phyloP scores from a whole-genome alignment of 2,888 invertebrate species.

The Drosophila maculinotata region DNA sequence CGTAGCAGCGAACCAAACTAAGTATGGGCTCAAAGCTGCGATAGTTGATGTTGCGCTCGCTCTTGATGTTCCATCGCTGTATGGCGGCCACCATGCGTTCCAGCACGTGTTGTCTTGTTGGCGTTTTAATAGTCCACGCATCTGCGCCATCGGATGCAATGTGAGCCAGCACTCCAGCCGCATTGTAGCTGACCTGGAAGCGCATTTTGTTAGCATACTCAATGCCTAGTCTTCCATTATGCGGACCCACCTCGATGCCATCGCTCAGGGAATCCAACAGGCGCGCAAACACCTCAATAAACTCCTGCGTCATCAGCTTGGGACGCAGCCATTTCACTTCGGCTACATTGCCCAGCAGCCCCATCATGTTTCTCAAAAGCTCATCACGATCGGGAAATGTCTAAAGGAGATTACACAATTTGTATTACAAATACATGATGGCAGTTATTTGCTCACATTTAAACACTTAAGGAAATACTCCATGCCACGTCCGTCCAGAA shows the following conservation, averaged over 20 bases:
- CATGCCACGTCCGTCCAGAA: slow-evolving; percentile 95
- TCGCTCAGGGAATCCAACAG: slow-evolving; percentile 94
- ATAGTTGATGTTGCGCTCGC: slow-evolving; percentile 98
- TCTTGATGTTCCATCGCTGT: slow-evolving; percentile 93
- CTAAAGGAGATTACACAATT: slow-evolving; percentile 85
- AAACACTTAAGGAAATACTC: slow-evolving; percentile 95
- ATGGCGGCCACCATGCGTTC: slow-evolving; percentile 92
- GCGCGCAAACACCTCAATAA: slow-evolving; percentile 94
- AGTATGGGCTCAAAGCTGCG: slow-evolving; percentile 97
- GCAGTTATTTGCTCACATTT: slow-evolving; percentile 87
- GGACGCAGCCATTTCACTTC: slow-evolving; percentile 94
- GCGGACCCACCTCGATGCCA: slow-evolving; percentile 93
- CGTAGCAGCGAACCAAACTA: slow-evolving; percentile 91
- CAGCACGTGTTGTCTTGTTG: slow-evolving; percentile 90
- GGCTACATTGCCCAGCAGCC: slow-evolving; percentile 97
- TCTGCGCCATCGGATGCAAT: slow-evolving; percentile 96
- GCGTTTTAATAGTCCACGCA: slow-evolving; percentile 92
- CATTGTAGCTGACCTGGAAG: slow-evolving; percentile 94
- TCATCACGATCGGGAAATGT: slow-evolving; percentile 95
- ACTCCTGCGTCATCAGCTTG: slow-evolving; percentile 93
- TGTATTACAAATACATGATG: not conserved
- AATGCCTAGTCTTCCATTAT: slow-evolving; percentile 55
- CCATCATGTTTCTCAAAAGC: slow-evolving; percentile 98
- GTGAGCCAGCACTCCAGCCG: slow-evolving; percentile 97
- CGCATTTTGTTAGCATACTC: slow-evolving; percentile 69